A percentile compares a stretch with the other conserved stretches of the same genome.
Evolutionary conservation across 2,797 vertebrate species (phyloP).

Genomic region (Stomatorhinus walkeri): DNA sequence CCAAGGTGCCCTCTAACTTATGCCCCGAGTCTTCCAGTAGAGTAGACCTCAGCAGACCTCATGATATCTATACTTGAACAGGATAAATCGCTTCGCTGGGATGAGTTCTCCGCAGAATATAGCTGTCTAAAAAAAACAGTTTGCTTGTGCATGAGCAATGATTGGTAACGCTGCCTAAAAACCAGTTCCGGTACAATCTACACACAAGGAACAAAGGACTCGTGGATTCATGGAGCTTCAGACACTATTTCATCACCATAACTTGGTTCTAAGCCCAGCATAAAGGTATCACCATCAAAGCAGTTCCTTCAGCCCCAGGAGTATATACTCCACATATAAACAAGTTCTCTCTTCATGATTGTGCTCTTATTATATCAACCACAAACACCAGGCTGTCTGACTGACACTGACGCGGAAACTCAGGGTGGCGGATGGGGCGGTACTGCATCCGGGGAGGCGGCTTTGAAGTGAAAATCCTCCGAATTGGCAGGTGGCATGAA

Average conservation of each 20-base stretch:
- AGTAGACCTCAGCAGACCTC: neutral
- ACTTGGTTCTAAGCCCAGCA: neutral
- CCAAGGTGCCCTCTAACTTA: neutral
- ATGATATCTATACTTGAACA: neutral
- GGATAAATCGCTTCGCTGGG: neutral
- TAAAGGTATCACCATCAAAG: neutral
- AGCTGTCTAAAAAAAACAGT: neutral
- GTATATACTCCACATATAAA: neutral
- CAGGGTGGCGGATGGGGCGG: neutral
- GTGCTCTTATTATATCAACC: neutral
- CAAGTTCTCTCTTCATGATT: neutral
- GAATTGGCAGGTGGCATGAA: slow-evolving; percentile 10
- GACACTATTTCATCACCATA: neutral
- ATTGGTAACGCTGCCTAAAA: neutral
- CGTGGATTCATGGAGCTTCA: neutral
- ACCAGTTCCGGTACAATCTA: neutral
- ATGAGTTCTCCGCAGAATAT: neutral
- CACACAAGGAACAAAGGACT: neutral
- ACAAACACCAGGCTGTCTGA: neutral
- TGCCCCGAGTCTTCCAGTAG: neutral
- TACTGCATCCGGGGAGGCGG: neutral
- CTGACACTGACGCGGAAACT: neutral
- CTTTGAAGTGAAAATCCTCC: slow-evolving; percentile 19
- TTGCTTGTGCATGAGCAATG: neutral
- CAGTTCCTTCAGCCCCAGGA: neutral